Percentiles rank a stretch among this genome's conserved stretches.
These are phyloP conservation scores for Altica lythri DNA, from an alignment of 2,888 invertebrate genomes.

Conservation along the genomic window DNA sequence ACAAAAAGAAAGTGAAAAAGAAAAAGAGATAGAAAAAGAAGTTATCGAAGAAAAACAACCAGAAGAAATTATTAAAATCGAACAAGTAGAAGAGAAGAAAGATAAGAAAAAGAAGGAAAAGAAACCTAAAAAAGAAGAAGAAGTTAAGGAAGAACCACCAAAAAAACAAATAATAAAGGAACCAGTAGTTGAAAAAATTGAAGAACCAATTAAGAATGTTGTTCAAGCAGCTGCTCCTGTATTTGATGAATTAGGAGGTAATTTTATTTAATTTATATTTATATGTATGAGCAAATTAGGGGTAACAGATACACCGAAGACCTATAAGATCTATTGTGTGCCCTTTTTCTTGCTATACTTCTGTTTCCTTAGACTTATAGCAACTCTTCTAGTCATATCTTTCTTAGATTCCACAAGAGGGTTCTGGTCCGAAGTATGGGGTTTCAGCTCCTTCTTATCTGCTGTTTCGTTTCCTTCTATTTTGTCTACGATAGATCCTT, in stretches of 20 bases:
- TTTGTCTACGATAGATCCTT: too few relatives aligned
- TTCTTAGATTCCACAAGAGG: too few relatives aligned
- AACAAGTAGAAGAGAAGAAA: slow-evolving; percentile 51
- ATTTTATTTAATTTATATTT: too few relatives aligned
- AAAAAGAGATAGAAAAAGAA: slow-evolving; percentile 50
- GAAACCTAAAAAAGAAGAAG: slow-evolving; percentile 48
- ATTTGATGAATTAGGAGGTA: slow-evolving; percentile 67
- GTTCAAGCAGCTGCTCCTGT: slow-evolving; percentile 51
- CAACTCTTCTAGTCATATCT: too few relatives aligned
- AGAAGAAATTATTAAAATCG: slow-evolving; percentile 36
- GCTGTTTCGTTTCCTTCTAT: too few relatives aligned
- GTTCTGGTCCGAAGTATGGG: too few relatives aligned
- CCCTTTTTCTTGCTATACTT: too few relatives aligned
- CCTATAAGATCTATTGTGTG: too few relatives aligned
- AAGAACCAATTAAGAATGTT: slow-evolving; percentile 7
- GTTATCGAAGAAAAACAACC: slow-evolving; percentile 38
- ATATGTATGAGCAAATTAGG: too few relatives aligned
- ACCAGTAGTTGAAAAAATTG: slow-evolving; percentile 8
- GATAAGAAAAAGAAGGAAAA: slow-evolving; percentile 52
- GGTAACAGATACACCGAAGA: too few relatives aligned
- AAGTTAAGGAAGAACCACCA: slow-evolving; percentile 38
- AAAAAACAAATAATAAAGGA: slow-evolving; percentile 34
- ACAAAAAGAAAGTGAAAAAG: slow-evolving; percentile 50
- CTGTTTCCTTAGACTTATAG: too few relatives aligned
- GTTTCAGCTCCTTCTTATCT: too few relatives aligned